These are phyloP conservation scores for Lophochroa leadbeateri DNA, from an alignment of 2,113 vertebrate genomes.

Conservation along the genomic window DNA sequence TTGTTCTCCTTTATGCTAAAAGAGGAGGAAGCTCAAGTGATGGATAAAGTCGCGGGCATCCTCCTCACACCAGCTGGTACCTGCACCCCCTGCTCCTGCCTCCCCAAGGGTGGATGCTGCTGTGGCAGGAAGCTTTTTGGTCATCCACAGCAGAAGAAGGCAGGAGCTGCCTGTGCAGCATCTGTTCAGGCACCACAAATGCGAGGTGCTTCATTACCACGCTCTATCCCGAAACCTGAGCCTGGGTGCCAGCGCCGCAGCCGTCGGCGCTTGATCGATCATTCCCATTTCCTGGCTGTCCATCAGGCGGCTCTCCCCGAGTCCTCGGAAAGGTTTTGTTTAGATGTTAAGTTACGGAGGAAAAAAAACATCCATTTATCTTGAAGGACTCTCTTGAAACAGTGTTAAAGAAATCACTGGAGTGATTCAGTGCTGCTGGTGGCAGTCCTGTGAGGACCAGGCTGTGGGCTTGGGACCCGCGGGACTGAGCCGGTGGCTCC, in stretches of 20 bases:
- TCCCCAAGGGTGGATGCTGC: background rate
- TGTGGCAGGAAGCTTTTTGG: accelerated
- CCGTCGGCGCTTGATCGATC: slow-evolving; percentile 36
- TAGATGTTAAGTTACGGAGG: background rate
- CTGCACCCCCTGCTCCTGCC: accelerated
- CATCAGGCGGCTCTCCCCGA: background rate
- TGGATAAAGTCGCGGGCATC: background rate
- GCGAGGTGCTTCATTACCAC: background rate
- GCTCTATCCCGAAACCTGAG: slow-evolving; percentile 46
- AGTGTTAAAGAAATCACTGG: background rate
- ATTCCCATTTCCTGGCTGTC: slow-evolving; percentile 55
- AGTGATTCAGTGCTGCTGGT: background rate
- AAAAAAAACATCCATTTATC: slow-evolving; percentile 23
- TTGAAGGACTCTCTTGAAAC: background rate
- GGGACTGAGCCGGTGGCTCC: background rate
- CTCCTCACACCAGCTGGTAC: background rate
- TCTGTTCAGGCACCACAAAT: slow-evolving; percentile 18
- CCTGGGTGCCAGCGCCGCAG: background rate
- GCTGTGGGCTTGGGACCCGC: background rate
- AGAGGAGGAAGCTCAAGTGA: background rate
- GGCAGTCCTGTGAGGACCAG: background rate
- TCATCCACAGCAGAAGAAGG: background rate
- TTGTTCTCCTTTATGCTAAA: background rate
- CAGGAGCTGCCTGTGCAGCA: background rate
- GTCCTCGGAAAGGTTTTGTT: slow-evolving; percentile 34